A percentile compares a stretch with the other conserved stretches of the same genome.
Evolutionary conservation across 2,113 vertebrate species (phyloP).

Genomic region (Neotoma lepida): DNA sequence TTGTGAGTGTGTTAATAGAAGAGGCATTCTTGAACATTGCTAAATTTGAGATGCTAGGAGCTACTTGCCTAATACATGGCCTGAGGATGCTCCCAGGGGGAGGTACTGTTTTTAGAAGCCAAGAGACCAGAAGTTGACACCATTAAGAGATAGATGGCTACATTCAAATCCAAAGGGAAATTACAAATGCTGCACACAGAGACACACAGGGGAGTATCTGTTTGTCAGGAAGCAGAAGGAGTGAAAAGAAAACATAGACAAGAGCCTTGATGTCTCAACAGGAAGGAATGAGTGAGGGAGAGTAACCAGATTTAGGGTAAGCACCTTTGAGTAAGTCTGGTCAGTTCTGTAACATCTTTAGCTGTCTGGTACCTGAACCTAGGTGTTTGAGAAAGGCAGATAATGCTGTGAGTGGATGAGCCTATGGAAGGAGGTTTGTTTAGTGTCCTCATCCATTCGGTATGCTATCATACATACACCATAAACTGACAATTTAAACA

Average conservation of each 20-base stretch:
- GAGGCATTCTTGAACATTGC: neutral
- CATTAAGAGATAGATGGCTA: neutral
- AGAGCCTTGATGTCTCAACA: neutral
- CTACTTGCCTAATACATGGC: neutral
- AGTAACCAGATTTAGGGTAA: rapidly evolving
- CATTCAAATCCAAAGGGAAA: neutral
- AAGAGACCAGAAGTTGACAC: neutral
- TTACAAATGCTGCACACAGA: rapidly evolving
- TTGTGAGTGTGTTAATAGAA: neutral
- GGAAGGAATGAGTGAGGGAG: neutral
- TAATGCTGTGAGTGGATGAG: neutral
- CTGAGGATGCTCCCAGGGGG: neutral
- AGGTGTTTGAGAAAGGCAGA: rapidly evolving
- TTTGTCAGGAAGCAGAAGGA: rapidly evolving
- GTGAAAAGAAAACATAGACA: rapidly evolving
- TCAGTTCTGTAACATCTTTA: neutral
- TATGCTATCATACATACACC: neutral
- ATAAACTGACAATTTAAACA: neutral
- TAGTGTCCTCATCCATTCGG: no score
- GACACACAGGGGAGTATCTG: no score
- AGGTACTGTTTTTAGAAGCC: neutral
- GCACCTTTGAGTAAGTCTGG: no score
- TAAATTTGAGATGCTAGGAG: neutral
- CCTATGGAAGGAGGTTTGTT: rapidly evolving
- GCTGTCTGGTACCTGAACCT: no score